phyloP scores from a whole-genome alignment of 1,140 invertebrate species.

The Diuraphis noxia region DNA sequence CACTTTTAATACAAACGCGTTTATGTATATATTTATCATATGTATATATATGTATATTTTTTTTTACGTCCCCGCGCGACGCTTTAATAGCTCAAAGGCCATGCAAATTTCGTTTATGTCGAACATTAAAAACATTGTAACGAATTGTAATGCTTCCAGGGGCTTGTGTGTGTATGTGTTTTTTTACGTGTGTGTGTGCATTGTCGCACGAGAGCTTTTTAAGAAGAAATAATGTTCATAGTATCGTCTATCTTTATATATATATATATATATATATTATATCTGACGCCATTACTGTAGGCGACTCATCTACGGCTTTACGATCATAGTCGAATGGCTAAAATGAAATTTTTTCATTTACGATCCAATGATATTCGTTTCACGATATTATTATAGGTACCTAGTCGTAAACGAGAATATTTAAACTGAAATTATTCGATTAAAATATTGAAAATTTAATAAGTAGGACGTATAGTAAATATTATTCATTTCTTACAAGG shows the following conservation, averaged over 20 bases:
- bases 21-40: neutral
- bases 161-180: neutral
- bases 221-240: neutral
- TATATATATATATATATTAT: too few relatives aligned
- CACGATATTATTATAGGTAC: neutral
- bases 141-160: neutral
- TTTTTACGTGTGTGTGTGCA: neutral
- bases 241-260: too few relatives aligned
- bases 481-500: neutral
- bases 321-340: neutral
- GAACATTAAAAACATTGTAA: conserved; percentile 46
- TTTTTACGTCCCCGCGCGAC: conserved; percentile 1
- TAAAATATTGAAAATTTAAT: neutral
- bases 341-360: conserved; percentile 12
- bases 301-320: neutral
- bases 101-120: conserved; percentile 42
- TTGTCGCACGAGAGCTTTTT: neutral
- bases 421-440: too few relatives aligned
- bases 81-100: conserved; percentile 43
- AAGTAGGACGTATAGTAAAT: neutral
- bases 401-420: too few relatives aligned
- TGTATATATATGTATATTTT: neutral
- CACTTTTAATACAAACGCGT: conserved; percentile 13
- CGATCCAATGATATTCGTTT: neutral
- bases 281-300: neutral